Base-by-base conservation (phyloP, 2,113 vertebrate genomes). In the Anoplopoma fimbria region DNA sequence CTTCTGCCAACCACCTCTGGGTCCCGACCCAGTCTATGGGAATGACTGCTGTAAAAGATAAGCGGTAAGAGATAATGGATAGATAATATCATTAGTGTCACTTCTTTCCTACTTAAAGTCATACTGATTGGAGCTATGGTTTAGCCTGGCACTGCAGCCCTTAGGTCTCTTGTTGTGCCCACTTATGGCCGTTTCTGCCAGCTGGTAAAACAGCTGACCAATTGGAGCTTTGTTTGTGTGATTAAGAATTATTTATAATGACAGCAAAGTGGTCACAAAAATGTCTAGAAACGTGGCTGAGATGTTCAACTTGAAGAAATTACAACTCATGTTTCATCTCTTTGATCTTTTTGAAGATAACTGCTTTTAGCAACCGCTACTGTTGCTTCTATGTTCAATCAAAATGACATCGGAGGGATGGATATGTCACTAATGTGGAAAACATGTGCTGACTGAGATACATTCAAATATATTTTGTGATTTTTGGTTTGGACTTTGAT, bases 401-500 rank as follows among this genome's bases (percentile, higher is more conserved):
- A 58, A 17, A 31, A 58, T 31, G 57, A 58, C 27, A 29, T 58
- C 14, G 6, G 27, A 27, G 27, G 55, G 57, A 58, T 17, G 27
- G 27, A 57, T 5, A 3, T 58, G 27, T 31, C 14, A 27, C 57
- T 55, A 55, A 55, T 55, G 12, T 55, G 10, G 53, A 15, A 25
- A 55, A 55, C 53, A n/a, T 27, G 53, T 29, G 14, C 14, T 33
- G 67, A 82, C 33, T 38, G 12, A 70, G 61, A 73, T 45, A 29
- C 29, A 9, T 15, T 51, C 10, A 74, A 69, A 82, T 51, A 33
- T 13, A 3, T 55, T 71, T 62, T 38, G 33, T 42, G 75, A 45
- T 51, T 67, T 67, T 31, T 38, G 29, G 23, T 62, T 29, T 62
- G 69, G 85, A 84, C 81, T 73, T 49, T 78, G 79, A 83, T 29